phyloP scores from a whole-genome alignment of 2,113 vertebrate genomes.

The Peromyscus polionotus region DNA sequence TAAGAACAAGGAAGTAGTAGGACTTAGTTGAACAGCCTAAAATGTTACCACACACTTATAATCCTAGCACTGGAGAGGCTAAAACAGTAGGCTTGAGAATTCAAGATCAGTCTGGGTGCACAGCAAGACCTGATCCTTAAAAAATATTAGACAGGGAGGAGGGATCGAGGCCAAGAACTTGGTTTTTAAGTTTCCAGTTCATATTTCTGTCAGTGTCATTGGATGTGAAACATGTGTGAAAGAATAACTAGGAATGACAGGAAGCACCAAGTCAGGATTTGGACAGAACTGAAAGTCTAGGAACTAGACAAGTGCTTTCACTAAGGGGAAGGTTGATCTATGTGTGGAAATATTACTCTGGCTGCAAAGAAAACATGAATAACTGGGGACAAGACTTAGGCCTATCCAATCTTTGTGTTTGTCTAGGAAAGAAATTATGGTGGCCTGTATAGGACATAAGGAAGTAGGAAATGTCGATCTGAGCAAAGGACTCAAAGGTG shows the following conservation, averaged over 20 bases:
- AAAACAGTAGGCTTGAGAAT: neutral
- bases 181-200: neutral
- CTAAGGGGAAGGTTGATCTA: neutral
- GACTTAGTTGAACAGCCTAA: neutral
- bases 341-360: neutral
- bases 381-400: fast-evolving
- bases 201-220: neutral
- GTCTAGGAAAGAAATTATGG: neutral
- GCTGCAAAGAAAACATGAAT: neutral
- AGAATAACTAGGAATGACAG: neutral
- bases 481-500: neutral
- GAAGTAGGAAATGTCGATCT: neutral
- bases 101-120: neutral
- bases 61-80: neutral
- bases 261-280: neutral
- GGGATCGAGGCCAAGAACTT: neutral
- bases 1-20: neutral
- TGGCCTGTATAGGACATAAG: too few relatives aligned
- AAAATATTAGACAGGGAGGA: neutral
- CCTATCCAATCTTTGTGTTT: neutral
- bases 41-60: neutral
- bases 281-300: neutral
- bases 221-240: neutral
- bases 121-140: neutral
- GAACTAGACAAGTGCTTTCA: neutral